These are phyloP conservation scores for Triops longicaudatus DNA, from an alignment of 1,140 invertebrate species.

Conservation along the genomic window DNA sequence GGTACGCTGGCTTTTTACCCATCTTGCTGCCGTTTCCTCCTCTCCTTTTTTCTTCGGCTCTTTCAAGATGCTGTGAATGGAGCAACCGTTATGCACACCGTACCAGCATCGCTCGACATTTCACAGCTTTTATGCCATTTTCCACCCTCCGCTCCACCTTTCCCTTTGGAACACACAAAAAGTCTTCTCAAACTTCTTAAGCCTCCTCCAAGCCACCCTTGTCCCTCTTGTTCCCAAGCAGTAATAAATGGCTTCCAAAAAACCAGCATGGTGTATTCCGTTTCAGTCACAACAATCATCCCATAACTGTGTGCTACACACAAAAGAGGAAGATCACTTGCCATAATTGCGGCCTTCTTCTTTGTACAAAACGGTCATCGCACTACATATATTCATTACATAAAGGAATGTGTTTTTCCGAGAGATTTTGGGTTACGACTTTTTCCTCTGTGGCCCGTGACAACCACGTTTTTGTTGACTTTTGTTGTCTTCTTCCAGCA, in stretches of 20 bases:
- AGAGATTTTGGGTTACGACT: too few species aligned
- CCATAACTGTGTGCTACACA: neutral
- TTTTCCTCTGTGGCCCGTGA: too few species aligned
- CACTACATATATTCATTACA: too few species aligned
- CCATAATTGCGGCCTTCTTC: too few species aligned
- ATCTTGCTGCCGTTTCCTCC: neutral
- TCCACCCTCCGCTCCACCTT: neutral
- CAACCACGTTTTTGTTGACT: too few species aligned
- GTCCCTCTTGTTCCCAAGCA: neutral
- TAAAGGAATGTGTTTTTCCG: too few species aligned
- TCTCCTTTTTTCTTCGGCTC: neutral
- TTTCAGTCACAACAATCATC: neutral
- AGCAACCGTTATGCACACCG: neutral
- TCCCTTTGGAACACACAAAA: neutral
- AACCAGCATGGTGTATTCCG: neutral
- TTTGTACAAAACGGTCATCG: too few species aligned
- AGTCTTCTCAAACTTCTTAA: neutral
- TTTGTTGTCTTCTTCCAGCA: too few species aligned
- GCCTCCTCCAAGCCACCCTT: neutral
- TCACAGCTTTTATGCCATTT: neutral
- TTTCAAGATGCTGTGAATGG: constrained; percentile 4
- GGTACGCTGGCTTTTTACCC: neutral
- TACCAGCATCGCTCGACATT: neutral
- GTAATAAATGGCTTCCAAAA: neutral
- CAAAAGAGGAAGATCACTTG: neutral